These are phyloP conservation scores for Aricia agestis DNA, from an alignment of 1,140 invertebrate genomes.

Conservation along the genomic window DNA sequence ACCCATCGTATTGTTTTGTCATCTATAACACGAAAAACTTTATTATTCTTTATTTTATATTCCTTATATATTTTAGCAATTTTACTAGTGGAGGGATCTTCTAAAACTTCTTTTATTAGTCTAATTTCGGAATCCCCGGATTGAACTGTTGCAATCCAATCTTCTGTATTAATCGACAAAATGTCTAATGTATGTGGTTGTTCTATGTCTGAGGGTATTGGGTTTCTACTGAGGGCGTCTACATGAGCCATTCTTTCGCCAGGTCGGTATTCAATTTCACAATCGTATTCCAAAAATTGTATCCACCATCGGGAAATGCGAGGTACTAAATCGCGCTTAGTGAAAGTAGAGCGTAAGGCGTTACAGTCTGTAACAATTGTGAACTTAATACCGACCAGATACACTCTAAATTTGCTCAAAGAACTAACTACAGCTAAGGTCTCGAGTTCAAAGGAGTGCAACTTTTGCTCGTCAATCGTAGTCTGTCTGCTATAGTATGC, in stretches of 20 bases:
- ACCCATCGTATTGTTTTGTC: not conserved
- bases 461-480: too few relatives aligned
- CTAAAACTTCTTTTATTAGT: not conserved
- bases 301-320: too few relatives aligned
- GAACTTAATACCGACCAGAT: too few relatives aligned
- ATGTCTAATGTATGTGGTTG: not conserved
- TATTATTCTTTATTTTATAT: slow-evolving; percentile 9
- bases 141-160: slow-evolving; percentile 16
- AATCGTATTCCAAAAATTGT: too few relatives aligned
- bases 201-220: not conserved
- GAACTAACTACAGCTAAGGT: too few relatives aligned
- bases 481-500: too few relatives aligned
- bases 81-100: not conserved
- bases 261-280: slow-evolving; percentile 8
- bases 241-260: slow-evolving; percentile 10
- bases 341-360: too few relatives aligned
- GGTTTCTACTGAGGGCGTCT: not conserved
- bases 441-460: too few relatives aligned
- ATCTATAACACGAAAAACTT: not conserved
- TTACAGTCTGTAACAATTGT: too few relatives aligned
- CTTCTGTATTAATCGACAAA: not conserved
- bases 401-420: too few relatives aligned
- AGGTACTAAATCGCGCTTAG: too few relatives aligned
- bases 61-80: slow-evolving; percentile 10
- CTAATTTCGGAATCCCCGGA: not conserved